These are phyloP conservation scores for Tetragnatha montana DNA, from an alignment of 2,888 invertebrate genomes.

Conservation along the genomic window DNA sequence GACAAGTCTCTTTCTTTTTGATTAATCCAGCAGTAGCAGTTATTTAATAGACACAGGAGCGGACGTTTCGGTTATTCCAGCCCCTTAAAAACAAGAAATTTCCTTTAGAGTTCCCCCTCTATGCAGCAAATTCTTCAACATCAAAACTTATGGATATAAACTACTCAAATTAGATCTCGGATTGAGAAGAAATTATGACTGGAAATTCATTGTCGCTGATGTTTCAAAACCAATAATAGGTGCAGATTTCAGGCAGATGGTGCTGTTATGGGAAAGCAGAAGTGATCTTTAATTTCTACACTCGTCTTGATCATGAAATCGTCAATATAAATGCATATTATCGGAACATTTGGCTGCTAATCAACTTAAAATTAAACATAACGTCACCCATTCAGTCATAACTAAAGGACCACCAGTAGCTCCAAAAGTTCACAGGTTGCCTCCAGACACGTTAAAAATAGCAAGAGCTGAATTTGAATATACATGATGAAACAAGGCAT, in stretches of 20 bases:
- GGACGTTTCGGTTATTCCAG: too few relatives aligned
- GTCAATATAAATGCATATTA: neutral
- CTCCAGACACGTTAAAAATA: neutral
- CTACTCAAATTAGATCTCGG: too few relatives aligned
- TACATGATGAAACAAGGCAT: neutral
- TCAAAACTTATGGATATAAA: too few relatives aligned
- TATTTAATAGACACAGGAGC: too few relatives aligned
- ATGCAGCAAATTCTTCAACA: neutral
- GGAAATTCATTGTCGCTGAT: too few relatives aligned
- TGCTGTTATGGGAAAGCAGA: too few relatives aligned
- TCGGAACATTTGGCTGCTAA: neutral
- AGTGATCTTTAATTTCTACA: too few relatives aligned
- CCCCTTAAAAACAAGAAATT: neutral
- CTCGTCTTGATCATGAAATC: neutral
- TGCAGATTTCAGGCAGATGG: too few relatives aligned
- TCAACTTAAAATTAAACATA: neutral
- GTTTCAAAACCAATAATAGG: too few relatives aligned
- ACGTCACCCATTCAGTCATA: neutral
- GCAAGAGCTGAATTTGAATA: neutral
- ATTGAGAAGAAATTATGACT: too few relatives aligned
- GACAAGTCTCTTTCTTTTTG: too few relatives aligned
- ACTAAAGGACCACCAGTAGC: neutral
- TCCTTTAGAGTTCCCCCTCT: neutral
- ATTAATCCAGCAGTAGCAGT: too few relatives aligned
- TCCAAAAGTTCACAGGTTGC: neutral